Base-by-base conservation (phyloP, 1,140 invertebrate genomes). In the Magallana angulata region DNA sequence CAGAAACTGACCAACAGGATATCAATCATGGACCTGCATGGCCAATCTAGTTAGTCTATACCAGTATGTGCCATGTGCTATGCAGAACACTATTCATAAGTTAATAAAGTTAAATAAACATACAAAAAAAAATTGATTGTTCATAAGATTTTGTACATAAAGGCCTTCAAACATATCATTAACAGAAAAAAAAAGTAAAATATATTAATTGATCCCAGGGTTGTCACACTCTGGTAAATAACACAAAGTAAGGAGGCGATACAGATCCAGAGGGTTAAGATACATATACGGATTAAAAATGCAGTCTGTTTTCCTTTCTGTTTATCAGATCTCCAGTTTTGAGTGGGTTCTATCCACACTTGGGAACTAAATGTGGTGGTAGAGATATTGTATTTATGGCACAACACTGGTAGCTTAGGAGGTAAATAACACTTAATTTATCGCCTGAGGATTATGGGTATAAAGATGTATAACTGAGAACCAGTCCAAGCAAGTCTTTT, bases 331-430 rank as follows among this genome's bases (percentile, higher is more conserved):
- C 36, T 48, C 36, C 36, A 48, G 36, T 48, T 48, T 48, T 48
- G 36, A 48, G 36, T 48, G 36, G 36, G 36, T 48, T 5, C 2
- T 48, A 48, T 48, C 36, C 36, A 48, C 36, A 48, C 36, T 48
- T 48, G 36, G 36, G 5, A 48, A 48, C 36, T 48, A 48, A 48
- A 76, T 30, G 24, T 76, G 68, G 24, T 30, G 24, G 68, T 76
- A 76, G 9, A 24, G 24, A 76, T 12, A 30, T 36, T 76, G 24
- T 30, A 18, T 76, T 18, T 76, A 76, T 76, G 68, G 68, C 68
- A 76, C 68, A 76, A 76, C 68, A 76, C 68, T 76, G 68, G 68
- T 76, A 76, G 68, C 24, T 76, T 18, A 76, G 68, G 60, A 18
- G 68, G 7, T 76, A 36, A 48, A 48, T 48, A 48, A 76, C 7